phyloP scores from a whole-genome alignment of 2,797 vertebrate species.

The Apogon hyalosoma region DNA sequence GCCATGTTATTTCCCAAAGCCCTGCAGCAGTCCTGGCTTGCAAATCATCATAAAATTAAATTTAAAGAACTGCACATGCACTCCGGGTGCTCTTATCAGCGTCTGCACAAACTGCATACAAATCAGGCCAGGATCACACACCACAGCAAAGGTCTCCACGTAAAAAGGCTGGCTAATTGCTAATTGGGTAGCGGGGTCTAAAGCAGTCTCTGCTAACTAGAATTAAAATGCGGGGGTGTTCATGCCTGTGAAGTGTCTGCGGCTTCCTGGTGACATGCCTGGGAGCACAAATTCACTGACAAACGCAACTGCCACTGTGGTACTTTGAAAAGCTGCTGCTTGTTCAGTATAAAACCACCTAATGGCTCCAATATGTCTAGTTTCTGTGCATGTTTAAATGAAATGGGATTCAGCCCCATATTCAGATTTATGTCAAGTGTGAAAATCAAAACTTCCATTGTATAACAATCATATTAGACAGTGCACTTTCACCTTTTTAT shows the following conservation, averaged over 20 bases:
- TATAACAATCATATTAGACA: too few species aligned
- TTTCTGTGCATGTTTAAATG: too few species aligned
- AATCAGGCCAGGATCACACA: conserved; percentile 79
- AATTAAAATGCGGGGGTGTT: conserved; percentile 70
- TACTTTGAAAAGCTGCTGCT: conserved; percentile 7
- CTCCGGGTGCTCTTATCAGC: conserved; percentile 78
- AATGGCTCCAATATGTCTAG: not conserved
- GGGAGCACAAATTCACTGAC: conserved; percentile 47
- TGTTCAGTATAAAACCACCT: conserved; percentile 1
- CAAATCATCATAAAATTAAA: conserved; percentile 83
- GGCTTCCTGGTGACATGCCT: conserved; percentile 73
- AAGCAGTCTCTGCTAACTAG: conserved; percentile 69
- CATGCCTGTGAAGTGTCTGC: conserved; percentile 67
- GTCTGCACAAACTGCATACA: conserved; percentile 81
- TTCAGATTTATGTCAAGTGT: too few species aligned
- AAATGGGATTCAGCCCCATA: not conserved
- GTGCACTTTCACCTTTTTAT: too few species aligned
- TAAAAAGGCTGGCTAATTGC: conserved; percentile 78
- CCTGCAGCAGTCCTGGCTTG: conserved; percentile 76
- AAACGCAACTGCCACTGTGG: conserved; percentile 6
- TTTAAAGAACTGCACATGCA: conserved; percentile 79
- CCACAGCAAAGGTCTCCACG: conserved; percentile 67
- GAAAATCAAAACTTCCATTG: too few species aligned
- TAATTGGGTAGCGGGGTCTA: conserved; percentile 79
- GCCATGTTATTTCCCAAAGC: conserved; percentile 74